Percentiles rank a stretch among this genome's conserved stretches.
phyloP scores from a whole-genome alignment of 2,113 vertebrate genomes.

The Corvus hawaiiensis region DNA sequence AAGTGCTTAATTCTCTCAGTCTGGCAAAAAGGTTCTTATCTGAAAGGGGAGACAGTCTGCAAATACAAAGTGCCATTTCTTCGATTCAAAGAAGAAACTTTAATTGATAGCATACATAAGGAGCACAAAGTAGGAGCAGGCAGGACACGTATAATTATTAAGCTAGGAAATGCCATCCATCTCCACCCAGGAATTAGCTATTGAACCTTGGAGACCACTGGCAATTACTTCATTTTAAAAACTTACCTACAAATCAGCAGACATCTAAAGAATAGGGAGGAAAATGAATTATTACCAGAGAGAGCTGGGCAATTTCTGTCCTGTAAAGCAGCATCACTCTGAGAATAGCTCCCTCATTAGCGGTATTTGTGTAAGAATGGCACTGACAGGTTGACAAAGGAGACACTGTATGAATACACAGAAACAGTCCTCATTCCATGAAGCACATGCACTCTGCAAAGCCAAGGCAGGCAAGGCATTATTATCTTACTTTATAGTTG shows the following conservation, averaged over 20 bases:
- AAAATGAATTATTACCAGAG: neutral
- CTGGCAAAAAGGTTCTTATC: neutral
- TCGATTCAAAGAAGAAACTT: neutral
- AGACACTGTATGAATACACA: neutral
- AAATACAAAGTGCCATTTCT: neutral
- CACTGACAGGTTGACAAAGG: neutral
- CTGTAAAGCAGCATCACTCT: neutral
- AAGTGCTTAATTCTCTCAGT: neutral
- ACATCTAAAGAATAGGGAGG: neutral
- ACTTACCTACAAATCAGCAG: neutral
- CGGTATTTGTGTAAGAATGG: neutral
- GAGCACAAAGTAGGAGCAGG: neutral
- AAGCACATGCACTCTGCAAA: neutral
- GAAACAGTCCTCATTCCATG: neutral
- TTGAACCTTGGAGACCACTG: neutral
- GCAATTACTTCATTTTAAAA: neutral
- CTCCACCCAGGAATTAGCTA: neutral
- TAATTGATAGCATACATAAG: neutral
- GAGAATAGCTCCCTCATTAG: neutral
- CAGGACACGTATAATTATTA: neutral
- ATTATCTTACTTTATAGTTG: neutral
- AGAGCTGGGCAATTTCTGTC: neutral
- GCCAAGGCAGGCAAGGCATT: neutral
- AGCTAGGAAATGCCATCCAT: neutral
- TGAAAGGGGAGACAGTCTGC: neutral